Percentiles rank a stretch among this genome's conserved stretches.
Conservation (phyloP, 1,140 invertebrate genomes). For the Nasonia giraulti region DNA sequence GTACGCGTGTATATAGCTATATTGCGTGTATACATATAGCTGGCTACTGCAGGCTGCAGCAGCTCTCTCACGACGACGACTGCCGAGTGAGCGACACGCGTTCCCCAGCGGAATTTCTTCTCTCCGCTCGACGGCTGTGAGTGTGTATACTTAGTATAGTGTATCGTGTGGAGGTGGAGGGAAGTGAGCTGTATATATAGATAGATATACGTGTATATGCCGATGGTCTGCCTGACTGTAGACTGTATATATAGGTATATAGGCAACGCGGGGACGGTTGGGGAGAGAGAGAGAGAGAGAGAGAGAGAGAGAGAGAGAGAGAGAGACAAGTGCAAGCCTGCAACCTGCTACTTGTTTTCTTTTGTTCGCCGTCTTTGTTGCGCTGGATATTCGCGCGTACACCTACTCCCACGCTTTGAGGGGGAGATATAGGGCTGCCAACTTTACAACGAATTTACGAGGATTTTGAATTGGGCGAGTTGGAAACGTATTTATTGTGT, state of each 20-base stretch:
- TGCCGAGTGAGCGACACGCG: neutral
- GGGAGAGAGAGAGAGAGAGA: neutral
- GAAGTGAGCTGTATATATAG: neutral
- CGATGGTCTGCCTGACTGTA: neutral
- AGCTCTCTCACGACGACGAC: neutral
- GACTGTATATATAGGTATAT: neutral
- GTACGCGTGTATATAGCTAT: neutral
- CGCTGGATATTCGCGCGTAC: neutral
- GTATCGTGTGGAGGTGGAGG: neutral
- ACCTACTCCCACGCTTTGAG: neutral
- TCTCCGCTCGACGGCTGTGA: no score
- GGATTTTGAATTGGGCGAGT: neutral
- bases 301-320: neutral
- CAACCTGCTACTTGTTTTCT: constrained; percentile 37
- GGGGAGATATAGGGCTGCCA: neutral
- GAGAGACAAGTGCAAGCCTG: constrained; percentile 7
- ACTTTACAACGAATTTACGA: neutral
- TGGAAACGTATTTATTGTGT: no score
- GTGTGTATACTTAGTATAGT: neutral
- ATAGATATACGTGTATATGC: no score
- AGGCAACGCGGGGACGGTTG: neutral
- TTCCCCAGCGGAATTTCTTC: neutral
- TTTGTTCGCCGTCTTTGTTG: constrained; percentile 6
- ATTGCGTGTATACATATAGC: no score
- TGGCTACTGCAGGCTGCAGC: neutral